phyloP scores from a whole-genome alignment of 2,797 vertebrate genomes.

The Anableps anableps region DNA sequence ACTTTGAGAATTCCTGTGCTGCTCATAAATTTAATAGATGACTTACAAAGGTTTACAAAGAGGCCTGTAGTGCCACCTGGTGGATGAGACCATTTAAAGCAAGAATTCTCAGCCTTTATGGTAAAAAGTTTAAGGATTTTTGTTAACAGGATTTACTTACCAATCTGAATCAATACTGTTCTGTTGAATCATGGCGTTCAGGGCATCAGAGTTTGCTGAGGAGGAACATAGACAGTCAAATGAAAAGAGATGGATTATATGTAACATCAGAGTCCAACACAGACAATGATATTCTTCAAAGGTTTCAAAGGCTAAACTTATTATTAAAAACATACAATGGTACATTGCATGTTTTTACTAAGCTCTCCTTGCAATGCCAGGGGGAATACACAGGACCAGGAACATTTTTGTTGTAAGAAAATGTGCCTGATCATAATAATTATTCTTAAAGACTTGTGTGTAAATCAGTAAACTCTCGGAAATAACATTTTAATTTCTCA shows the following conservation, averaged over 20 bases:
- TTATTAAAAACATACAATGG: background rate
- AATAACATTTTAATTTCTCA: slow-evolving; percentile 2
- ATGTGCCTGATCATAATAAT: background rate
- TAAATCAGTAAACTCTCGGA: background rate
- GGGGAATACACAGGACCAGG: background rate
- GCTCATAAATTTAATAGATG: background rate
- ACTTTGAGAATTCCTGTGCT: slow-evolving; percentile 33
- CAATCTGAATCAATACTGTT: slow-evolving; percentile 90
- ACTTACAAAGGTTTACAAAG: background rate
- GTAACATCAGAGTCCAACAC: slow-evolving; percentile 11
- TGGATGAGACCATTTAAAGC: slow-evolving; percentile 32
- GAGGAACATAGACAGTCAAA: slow-evolving; percentile 9
- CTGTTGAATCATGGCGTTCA: slow-evolving; percentile 93
- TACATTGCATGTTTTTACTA: background rate
- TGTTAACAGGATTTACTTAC: slow-evolving; percentile 76
- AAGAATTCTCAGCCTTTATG: background rate
- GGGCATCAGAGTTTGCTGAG: slow-evolving; percentile 92
- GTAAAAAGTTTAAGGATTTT: background rate
- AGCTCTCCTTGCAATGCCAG: background rate
- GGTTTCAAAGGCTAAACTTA: background rate
- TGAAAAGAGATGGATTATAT: background rate
- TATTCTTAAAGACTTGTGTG: background rate
- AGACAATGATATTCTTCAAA: slow-evolving; percentile 42
- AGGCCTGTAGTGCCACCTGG: slow-evolving; percentile 66
- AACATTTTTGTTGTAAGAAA: background rate